Conservation (phyloP, 2,888 invertebrate genomes). For the Sesia bembeciformis region DNA sequence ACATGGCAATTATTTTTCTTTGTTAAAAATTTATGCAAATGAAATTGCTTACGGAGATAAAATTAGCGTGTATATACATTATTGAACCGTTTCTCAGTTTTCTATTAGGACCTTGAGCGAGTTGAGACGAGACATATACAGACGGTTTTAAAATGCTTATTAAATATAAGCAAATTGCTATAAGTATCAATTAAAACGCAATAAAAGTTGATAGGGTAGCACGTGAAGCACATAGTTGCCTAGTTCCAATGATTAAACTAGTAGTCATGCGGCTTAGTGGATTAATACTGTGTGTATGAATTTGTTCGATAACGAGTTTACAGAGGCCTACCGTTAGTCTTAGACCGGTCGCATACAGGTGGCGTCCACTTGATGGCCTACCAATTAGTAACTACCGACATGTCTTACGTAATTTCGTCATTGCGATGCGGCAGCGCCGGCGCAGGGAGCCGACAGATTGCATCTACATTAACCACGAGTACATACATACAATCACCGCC, state of each 20-base stretch:
- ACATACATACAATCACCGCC: constrained; percentile 11
- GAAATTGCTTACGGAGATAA: no score
- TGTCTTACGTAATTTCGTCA: constrained; percentile 48
- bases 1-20: no score
- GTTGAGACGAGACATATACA: no score
- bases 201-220: neutral
- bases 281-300: constrained; percentile 31
- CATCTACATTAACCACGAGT: constrained; percentile 16
- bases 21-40: no score
- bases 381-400: constrained; percentile 54
- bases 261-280: constrained; percentile 19
- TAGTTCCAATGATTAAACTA: constrained; percentile 19
- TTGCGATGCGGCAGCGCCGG: constrained; percentile 21
- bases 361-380: constrained; percentile 27
- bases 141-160: no score
- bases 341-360: constrained; percentile 38
- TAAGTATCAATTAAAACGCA: no score
- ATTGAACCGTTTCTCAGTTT: no score
- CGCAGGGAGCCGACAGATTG: constrained; percentile 18
- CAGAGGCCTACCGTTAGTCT: constrained; percentile 41
- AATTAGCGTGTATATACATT: no score
- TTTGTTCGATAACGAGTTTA: constrained; percentile 54
- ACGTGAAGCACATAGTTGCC: neutral
- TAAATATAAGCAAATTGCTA: no score
- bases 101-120: no score